Conservation (phyloP, 2,797 vertebrate species). For the Tympanoctomys barrerae region DNA sequence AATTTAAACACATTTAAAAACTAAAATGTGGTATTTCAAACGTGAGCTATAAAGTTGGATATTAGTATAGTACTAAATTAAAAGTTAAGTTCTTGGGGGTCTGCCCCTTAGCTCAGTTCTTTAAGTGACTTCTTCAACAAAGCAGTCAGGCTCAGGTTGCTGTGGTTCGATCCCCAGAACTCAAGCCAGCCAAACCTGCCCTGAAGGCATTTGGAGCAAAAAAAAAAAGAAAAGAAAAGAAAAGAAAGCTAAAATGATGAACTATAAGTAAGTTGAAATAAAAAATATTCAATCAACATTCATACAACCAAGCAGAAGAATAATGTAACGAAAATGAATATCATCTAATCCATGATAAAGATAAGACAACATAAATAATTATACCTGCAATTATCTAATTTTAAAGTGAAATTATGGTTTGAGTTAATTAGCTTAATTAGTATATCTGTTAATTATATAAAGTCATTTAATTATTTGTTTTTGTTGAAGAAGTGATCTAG, state of each 20-base stretch:
- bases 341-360: slow-evolving; percentile 10
- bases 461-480: not conserved
- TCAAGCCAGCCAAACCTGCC: too few relatives aligned
- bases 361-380: not conserved
- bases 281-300: not conserved
- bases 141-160: too few relatives aligned
- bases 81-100: too few relatives aligned
- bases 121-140: too few relatives aligned
- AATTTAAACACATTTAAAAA: not conserved
- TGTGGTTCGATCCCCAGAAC: too few relatives aligned
- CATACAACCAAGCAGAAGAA: not conserved
- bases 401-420: slow-evolving; percentile 12
- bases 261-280: slow-evolving; percentile 1
- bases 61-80: not conserved
- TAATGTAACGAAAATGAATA: not conserved
- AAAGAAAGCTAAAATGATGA: not conserved
- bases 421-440: not conserved
- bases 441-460: not conserved
- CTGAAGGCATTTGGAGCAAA: too few relatives aligned
- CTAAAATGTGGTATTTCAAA: not conserved
- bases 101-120: too few relatives aligned
- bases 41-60: not conserved
- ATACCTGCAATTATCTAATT: not conserved
- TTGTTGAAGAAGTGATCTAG: not conserved
- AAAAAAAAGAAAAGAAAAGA: too few relatives aligned